Conservation (phyloP, 2,797 vertebrate genomes). For the Molossus molossus region DNA sequence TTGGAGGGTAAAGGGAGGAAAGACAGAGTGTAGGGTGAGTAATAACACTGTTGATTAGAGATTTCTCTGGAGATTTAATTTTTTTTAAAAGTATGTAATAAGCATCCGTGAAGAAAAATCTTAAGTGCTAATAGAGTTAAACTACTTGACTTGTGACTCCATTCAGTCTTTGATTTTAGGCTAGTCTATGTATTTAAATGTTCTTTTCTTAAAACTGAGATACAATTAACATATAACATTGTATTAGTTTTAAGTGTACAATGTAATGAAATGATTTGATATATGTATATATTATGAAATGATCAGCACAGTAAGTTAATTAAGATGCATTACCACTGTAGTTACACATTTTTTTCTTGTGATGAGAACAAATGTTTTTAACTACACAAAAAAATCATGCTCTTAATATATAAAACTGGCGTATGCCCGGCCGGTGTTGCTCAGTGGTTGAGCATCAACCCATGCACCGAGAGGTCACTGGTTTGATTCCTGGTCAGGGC, state of each 20-base stretch:
- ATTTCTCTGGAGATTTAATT: conserved; percentile 12
- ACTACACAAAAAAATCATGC: conserved; percentile 29
- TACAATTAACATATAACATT: background rate
- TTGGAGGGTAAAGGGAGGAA: conserved; percentile 22
- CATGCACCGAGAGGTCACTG: too few species aligned
- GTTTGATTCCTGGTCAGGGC: too few species aligned
- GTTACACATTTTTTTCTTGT: background rate
- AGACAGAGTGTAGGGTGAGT: background rate
- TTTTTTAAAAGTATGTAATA: background rate
- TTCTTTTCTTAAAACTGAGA: background rate
- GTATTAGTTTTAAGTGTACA: background rate
- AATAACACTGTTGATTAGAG: background rate
- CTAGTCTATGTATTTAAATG: background rate
- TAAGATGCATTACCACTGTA: background rate
- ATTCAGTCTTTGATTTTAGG: background rate
- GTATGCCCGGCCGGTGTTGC: too few species aligned
- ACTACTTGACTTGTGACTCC: background rate
- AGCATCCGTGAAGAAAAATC: background rate
- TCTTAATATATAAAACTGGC: background rate
- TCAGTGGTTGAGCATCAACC: too few species aligned
- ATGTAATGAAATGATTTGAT: background rate
- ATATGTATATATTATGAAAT: background rate
- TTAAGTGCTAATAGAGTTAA: background rate
- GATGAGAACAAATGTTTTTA: background rate
- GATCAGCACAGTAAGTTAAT: background rate